Percentiles rank a stretch among this genome's conserved stretches.
These are phyloP conservation scores for Leuciscus idus DNA, from an alignment of 2,113 vertebrate genomes.

Conservation along the genomic window DNA sequence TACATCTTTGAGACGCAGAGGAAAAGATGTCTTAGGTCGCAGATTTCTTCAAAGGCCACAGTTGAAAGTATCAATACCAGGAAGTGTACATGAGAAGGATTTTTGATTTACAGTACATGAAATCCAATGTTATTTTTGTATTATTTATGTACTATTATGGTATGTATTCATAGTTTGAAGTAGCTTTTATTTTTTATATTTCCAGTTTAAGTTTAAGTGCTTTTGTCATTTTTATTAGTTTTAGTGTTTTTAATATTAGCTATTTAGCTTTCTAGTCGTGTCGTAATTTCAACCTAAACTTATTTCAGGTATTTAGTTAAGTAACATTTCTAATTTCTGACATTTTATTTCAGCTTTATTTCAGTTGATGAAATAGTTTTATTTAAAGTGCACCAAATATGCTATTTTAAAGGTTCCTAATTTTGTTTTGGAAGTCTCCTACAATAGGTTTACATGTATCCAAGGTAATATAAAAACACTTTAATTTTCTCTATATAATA, in stretches of 20 bases:
- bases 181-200: background rate
- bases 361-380: background rate
- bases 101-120: background rate
- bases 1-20: slow-evolving; percentile 11
- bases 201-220: background rate
- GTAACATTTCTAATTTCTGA: too few species aligned
- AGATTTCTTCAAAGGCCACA: slow-evolving; percentile 9
- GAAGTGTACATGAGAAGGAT: background rate
- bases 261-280: too few species aligned
- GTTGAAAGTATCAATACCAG: background rate
- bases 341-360: background rate
- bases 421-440: too few species aligned
- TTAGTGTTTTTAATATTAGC: background rate
- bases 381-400: too few species aligned
- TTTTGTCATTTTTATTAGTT: background rate
- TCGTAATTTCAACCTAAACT: too few species aligned
- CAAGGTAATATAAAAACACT: too few species aligned
- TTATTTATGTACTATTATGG: background rate
- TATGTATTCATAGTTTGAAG: background rate
- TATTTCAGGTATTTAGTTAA: too few species aligned
- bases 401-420: too few species aligned
- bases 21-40: background rate
- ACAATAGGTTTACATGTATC: too few species aligned
- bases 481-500: too few species aligned
- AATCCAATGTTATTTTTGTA: background rate